Evolutionary conservation across 2,888 invertebrate genomes (phyloP).

Genomic region (Erannis defoliaria): DNA sequence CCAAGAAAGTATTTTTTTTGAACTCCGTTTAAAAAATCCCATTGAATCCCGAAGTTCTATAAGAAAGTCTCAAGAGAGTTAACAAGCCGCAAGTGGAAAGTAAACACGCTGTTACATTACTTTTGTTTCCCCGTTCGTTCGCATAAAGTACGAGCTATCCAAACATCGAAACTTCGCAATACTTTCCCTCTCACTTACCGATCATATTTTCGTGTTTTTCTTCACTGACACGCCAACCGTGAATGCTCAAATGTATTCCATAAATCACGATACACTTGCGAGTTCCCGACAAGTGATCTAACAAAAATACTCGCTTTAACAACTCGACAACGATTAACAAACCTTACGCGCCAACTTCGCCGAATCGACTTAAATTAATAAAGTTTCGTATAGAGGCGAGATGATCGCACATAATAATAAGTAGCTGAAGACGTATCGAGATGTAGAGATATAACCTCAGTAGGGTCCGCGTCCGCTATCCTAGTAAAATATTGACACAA

Average conservation of each 20-base stretch:
- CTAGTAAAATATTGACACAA: slow-evolving; percentile 87
- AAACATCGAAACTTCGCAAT: slow-evolving; percentile 62
- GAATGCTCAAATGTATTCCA: slow-evolving; percentile 75
- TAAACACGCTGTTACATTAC: slow-evolving; percentile 34
- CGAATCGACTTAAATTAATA: slow-evolving; percentile 69
- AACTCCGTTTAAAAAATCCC: background rate
- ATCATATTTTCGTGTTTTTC: slow-evolving; percentile 78
- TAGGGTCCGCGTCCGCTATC: slow-evolving; percentile 65
- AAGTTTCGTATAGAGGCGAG: slow-evolving; percentile 61
- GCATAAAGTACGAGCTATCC: slow-evolving; percentile 60
- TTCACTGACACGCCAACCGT: slow-evolving; percentile 64
- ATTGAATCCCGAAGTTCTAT: too few species aligned
- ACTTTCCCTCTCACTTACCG: slow-evolving; percentile 57
- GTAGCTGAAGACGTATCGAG: slow-evolving; percentile 53
- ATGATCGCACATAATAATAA: slow-evolving; percentile 36
- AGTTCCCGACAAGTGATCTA: slow-evolving; percentile 63
- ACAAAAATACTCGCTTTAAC: slow-evolving; percentile 79
- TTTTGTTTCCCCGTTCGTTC: slow-evolving; percentile 44
- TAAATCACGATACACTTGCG: slow-evolving; percentile 75
- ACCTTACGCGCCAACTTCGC: slow-evolving; percentile 59
- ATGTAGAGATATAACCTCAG: slow-evolving; percentile 48
- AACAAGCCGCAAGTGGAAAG: slow-evolving; percentile 37
- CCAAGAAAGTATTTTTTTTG: background rate
- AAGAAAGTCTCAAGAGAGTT: slow-evolving; percentile 12
- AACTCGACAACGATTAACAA: slow-evolving; percentile 66